These are phyloP conservation scores for Drosophila truncata DNA, from an alignment of 1,140 invertebrate genomes.

Conservation along the genomic window DNA sequence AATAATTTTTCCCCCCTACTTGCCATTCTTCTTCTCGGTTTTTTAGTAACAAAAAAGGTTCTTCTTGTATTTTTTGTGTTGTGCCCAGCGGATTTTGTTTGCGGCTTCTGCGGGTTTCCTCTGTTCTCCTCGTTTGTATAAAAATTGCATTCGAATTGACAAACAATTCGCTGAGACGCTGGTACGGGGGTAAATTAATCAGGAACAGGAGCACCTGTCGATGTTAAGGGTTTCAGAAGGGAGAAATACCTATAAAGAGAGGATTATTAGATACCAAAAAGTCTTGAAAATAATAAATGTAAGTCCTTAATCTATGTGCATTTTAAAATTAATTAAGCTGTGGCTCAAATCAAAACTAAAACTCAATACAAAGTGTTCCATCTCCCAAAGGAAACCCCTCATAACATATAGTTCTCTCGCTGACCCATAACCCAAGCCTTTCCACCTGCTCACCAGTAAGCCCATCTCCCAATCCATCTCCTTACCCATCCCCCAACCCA, in stretches of 20 bases:
- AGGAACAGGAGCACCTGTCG: conserved; percentile 49
- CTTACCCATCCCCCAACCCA: neutral
- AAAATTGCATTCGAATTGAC: conserved; percentile 59
- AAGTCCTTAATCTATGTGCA: neutral
- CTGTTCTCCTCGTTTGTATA: conserved; percentile 22
- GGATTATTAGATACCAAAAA: neutral
- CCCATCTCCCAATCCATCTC: conserved; percentile 28
- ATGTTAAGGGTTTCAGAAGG: neutral
- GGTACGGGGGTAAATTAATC: conserved; percentile 25
- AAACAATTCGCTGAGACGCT: conserved; percentile 37
- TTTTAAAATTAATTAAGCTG: neutral
- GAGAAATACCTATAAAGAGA: neutral
- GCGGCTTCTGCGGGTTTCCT: conserved; percentile 52
- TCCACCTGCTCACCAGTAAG: conserved; percentile 24
- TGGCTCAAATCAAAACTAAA: neutral
- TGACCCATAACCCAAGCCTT: conserved; percentile 47
- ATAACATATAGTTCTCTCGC: neutral
- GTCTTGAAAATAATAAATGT: neutral
- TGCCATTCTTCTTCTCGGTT: conserved; percentile 27
- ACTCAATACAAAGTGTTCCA: neutral
- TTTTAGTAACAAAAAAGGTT: conserved; percentile 48
- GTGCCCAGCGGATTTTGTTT: conserved; percentile 50
- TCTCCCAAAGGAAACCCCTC: neutral
- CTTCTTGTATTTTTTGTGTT: conserved; percentile 24
- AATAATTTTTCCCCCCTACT: conserved; percentile 67